Evolutionary conservation across 1,140 invertebrate genomes (phyloP).

Genomic region (Megathymus violae): DNA sequence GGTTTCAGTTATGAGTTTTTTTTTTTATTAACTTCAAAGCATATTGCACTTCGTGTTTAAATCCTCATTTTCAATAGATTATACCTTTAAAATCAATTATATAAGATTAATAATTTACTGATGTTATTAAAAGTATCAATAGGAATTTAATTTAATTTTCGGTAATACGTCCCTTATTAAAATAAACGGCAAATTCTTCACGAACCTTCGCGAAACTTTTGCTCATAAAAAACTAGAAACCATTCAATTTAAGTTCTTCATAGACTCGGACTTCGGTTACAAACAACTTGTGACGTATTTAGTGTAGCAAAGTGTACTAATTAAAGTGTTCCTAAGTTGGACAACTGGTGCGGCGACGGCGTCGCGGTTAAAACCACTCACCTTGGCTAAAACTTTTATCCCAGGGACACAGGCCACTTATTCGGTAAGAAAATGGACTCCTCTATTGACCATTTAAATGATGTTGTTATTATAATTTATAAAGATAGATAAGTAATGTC

Average conservation of each 20-base stretch:
- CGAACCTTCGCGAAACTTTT: slow-evolving; percentile 44
- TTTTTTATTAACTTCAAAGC: no score
- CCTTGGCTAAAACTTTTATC: slow-evolving; percentile 63
- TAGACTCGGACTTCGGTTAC: slow-evolving; percentile 38
- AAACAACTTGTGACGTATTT: slow-evolving; percentile 52
- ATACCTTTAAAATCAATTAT: no score
- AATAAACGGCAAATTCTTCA: slow-evolving; percentile 30
- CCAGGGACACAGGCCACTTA: slow-evolving; percentile 47
- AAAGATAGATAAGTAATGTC: slow-evolving; percentile 15
- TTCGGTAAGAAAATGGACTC: slow-evolving; percentile 48
- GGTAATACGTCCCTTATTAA: slow-evolving; percentile 28
- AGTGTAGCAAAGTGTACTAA: slow-evolving; percentile 57
- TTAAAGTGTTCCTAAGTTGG: slow-evolving; percentile 70
- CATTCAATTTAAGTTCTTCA: slow-evolving; percentile 50
- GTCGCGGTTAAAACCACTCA: slow-evolving; percentile 49
- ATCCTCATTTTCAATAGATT: no score
- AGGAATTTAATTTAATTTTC: slow-evolving; percentile 9
- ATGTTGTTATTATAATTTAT: slow-evolving; percentile 34
- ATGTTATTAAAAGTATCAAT: slow-evolving; percentile 10
- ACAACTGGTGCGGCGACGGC: slow-evolving; percentile 50
- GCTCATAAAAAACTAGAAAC: slow-evolving; percentile 41
- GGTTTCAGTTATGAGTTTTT: slow-evolving; percentile 7
- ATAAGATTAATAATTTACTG: not conserved
- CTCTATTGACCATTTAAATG: slow-evolving; percentile 41
- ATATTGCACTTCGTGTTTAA: slow-evolving; percentile 10